These are phyloP conservation scores for Oncorhynchus kisutch DNA, from an alignment of 2,113 vertebrate genomes.

Conservation along the genomic window DNA sequence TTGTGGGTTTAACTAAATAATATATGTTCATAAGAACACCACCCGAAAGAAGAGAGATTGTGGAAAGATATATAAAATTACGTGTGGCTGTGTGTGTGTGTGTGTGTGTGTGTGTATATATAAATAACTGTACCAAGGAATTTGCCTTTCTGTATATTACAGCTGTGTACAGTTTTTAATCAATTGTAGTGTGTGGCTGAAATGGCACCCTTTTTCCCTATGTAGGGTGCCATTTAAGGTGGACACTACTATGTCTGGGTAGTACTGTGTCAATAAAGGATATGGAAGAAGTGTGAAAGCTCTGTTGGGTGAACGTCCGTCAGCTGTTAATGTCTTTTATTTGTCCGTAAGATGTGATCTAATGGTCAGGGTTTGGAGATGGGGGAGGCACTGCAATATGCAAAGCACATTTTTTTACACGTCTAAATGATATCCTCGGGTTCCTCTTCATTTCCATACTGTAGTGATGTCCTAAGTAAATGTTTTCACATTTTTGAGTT, in stretches of 20 bases:
- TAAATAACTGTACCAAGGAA: conserved; percentile 77
- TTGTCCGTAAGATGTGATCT: no score
- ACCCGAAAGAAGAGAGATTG: conserved; percentile 38
- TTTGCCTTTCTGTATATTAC: conserved; percentile 77
- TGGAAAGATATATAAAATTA: conserved; percentile 43
- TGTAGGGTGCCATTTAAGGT: no score
- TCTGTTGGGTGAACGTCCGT: conserved; percentile 30
- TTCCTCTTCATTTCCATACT: no score
- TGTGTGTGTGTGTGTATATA: conserved; percentile 52
- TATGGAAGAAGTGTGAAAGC: conserved; percentile 66
- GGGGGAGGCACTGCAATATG: no score
- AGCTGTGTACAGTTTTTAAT: conserved; percentile 83
- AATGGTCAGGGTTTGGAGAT: no score
- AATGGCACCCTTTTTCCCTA: no score
- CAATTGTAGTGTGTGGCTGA: conserved; percentile 44
- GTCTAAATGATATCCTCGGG: no score
- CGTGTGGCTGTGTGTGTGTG: conserved; percentile 8
- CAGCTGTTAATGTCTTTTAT: conserved; percentile 17
- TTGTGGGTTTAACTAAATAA: no score
- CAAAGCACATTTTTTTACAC: no score
- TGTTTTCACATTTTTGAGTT: no score
- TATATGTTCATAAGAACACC: conserved; percentile 36
- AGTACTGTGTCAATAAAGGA: conserved; percentile 78
- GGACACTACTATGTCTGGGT: conserved; percentile 65
- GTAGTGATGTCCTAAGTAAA: no score